A percentile compares a stretch with the other conserved stretches of the same genome.
Conservation (phyloP, 2,888 invertebrate genomes). For the Hetaerina titia region DNA sequence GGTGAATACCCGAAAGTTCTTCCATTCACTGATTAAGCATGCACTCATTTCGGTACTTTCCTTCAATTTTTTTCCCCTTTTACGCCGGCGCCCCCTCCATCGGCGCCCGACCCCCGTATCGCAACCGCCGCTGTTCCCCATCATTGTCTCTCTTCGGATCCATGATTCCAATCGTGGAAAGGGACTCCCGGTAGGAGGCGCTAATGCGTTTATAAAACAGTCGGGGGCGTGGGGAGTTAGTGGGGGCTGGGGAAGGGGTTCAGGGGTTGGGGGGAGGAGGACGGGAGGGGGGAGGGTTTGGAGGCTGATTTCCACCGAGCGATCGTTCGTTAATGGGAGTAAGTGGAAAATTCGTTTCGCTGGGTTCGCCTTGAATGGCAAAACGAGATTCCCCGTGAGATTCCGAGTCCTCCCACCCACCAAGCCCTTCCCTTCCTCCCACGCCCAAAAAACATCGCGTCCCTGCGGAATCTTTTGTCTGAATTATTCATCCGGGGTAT, state of each 20-base stretch:
- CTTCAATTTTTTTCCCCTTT: background rate
- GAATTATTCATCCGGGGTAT: no score
- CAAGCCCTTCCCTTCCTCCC: no score
- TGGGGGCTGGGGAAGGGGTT: background rate
- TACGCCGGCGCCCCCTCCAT: background rate
- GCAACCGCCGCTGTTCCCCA: background rate
- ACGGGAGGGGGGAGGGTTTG: background rate
- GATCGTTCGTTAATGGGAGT: slow-evolving; percentile 17
- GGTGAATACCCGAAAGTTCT: no score
- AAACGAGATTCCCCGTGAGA: no score
- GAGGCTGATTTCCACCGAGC: background rate
- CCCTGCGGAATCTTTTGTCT: no score
- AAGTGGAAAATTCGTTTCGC: slow-evolving; percentile 5
- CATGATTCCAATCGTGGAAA: background rate
- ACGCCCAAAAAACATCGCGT: no score
- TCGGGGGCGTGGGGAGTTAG: no score
- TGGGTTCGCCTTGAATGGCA: background rate
- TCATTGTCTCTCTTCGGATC: background rate
- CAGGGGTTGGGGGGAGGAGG: background rate
- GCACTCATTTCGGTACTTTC: background rate
- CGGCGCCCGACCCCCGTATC: background rate
- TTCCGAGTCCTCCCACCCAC: no score
- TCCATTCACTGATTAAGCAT: background rate
- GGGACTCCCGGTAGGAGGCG: background rate
- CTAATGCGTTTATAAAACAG: background rate